Percentiles rank a stretch among this genome's conserved stretches.
Evolutionary conservation across 2,797 vertebrate genomes (phyloP).

Genomic region (Micropoecilia bifurca): DNA sequence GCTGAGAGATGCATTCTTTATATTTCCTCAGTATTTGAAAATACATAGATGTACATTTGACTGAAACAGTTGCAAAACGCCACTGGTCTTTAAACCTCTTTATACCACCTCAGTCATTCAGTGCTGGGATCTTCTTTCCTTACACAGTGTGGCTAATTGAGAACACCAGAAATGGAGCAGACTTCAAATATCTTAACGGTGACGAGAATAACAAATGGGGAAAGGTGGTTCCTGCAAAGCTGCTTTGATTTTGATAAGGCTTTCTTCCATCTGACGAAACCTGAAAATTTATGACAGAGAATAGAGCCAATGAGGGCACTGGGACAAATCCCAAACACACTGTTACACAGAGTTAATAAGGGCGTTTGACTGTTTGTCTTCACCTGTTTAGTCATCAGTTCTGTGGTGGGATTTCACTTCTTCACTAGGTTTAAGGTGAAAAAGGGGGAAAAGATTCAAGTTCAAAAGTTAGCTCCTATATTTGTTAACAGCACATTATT

Average conservation of each 20-base stretch:
- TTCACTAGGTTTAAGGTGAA: conserved; percentile 40
- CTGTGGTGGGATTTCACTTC: conserved; percentile 38
- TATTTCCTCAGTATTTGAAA: no score
- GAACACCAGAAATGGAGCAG: conserved; percentile 43
- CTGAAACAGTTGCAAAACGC: not conserved
- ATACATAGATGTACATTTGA: not conserved
- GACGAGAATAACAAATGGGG: conserved; percentile 64
- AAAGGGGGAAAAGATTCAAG: conserved; percentile 40
- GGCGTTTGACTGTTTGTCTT: conserved; percentile 33
- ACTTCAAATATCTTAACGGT: conserved; percentile 36
- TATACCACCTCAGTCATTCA: conserved; percentile 7
- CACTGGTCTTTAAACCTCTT: not conserved
- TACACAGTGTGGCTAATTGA: conserved; percentile 55
- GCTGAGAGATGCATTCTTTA: no score
- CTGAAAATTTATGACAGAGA: conserved; percentile 38
- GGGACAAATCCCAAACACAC: conserved; percentile 2
- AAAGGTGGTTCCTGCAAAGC: conserved; percentile 38
- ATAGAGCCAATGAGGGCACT: conserved; percentile 4
- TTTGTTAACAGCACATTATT: not conserved
- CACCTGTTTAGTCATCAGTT: conserved; percentile 55
- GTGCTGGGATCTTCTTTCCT: conserved; percentile 5
- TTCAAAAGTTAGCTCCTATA: conserved; percentile 6
- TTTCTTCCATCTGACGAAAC: conserved; percentile 34
- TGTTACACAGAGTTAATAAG: conserved; percentile 15
- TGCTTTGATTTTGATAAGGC: conserved; percentile 61